Evolutionary conservation across 2,888 invertebrate species (phyloP), one percentile per base, ranked within the genome.

Genomic region (Anticlea derivata): DNA sequence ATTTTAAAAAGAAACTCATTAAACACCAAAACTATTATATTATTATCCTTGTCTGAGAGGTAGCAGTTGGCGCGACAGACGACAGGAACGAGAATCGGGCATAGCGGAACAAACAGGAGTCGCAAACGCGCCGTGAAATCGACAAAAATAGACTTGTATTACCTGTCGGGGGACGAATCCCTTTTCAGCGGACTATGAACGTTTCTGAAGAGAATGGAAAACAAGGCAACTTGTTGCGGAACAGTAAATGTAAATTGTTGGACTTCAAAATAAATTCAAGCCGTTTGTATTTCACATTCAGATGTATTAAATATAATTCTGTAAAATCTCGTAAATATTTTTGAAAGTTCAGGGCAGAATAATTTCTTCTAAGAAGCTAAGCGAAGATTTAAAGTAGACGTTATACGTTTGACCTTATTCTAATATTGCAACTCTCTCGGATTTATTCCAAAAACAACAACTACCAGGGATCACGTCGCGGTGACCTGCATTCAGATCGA

Each of bases 111-210:
- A 63, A 68, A 68, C 72, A 64, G 63, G 68, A 61, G 58, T 57
- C 66, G 53, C 64, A 68, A 75, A 73, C 64, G 71, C 66, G 62
- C 65, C 74, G 71, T 75, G 70, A 77, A 76, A 78, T 75, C 66
- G 66, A 68, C 61, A 58, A 60, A 46, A 5, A 61, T 63, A 54
- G 55, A 51, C 63, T 65, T 49, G 54, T 50, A 50, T 59, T 56
- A 26, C 30, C 47, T 41, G 22, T 45, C 29, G 26, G 7, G 29
- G 29, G 11, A 35, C 13, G 30, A 27, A 35, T 13, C 37, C 26
- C 10, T 43, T 35, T 38, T 10, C 11, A 41, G 13, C 12, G 31
- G 31, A 17, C 30, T 13, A 30, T 13, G 13, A 24, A 17, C 17
- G 8, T 10, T 39, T 13, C 6, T 7, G 26, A 39, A 20, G 27